Conservation (phyloP, 53 echinoderm and acorn worm genomes). For the Mesocentrotus franciscanus region DNA sequence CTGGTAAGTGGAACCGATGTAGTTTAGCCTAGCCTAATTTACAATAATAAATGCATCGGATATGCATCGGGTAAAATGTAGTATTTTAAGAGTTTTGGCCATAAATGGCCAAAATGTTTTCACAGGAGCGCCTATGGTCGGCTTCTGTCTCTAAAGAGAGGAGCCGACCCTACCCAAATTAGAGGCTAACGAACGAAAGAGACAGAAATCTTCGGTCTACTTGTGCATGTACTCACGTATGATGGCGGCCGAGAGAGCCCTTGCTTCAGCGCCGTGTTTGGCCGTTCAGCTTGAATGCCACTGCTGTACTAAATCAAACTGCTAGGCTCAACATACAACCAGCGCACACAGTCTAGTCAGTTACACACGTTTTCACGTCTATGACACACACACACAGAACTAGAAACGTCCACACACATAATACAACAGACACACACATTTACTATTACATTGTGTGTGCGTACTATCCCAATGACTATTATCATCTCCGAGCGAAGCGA, state of each 20-base stretch:
- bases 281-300: constrained; percentile 65
- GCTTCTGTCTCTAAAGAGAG: too few species aligned
- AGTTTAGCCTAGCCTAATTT: too few species aligned
- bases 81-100: too few species aligned
- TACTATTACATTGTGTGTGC: neutral
- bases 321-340: constrained; percentile 12
- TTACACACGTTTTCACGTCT: neutral
- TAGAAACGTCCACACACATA: neutral
- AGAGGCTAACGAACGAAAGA: too few species aligned
- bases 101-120: too few species aligned
- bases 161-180: too few species aligned
- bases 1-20: too few species aligned
- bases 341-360: neutral
- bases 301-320: constrained; percentile 51
- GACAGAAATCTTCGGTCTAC: too few species aligned
- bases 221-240: constrained; percentile 45
- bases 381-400: neutral
- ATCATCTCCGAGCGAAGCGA: neutral
- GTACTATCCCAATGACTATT: neutral
- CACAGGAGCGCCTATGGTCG: too few species aligned
- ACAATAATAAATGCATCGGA: too few species aligned
- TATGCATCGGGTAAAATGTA: too few species aligned
- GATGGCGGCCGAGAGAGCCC: constrained; percentile 51
- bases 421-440: neutral
- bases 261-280: constrained; percentile 20